A percentile compares a stretch with the other conserved stretches of the same genome.
Conservation (phyloP, 2,888 invertebrate genomes). For the Glyphotaelius pellucidus region DNA sequence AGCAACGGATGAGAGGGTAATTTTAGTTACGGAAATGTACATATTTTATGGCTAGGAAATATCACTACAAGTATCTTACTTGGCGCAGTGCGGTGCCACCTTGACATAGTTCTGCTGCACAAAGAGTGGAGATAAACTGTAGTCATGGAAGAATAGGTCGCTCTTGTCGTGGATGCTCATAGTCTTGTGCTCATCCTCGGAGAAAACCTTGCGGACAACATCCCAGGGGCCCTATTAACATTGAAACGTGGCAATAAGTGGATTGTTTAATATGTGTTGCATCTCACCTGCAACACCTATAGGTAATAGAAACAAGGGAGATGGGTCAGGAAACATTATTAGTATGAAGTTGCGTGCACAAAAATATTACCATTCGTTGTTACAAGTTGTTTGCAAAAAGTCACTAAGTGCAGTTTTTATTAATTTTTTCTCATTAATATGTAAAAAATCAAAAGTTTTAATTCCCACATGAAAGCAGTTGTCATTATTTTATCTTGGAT, state of each 20-base stretch:
- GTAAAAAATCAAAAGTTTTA: no score
- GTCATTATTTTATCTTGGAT: no score
- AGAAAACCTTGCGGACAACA: conserved; percentile 92
- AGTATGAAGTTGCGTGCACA: no score
- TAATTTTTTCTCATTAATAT: no score
- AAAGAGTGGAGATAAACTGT: conserved; percentile 96
- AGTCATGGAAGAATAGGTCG: conserved; percentile 97
- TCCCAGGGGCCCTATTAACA: conserved; percentile 91
- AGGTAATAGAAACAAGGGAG: no score
- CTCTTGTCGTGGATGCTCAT: conserved; percentile 90
- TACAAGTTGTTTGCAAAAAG: no score
- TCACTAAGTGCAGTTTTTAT: no score
- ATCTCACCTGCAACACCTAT: no score
- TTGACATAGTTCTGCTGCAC: conserved; percentile 97
- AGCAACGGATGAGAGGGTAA: not conserved
- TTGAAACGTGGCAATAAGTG: conserved; percentile 18
- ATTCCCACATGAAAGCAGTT: no score
- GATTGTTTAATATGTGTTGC: not conserved
- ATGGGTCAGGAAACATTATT: no score
- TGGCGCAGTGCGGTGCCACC: conserved; percentile 86
- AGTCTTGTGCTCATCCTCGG: conserved; percentile 84
- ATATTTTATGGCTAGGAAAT: not conserved
- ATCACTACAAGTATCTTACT: conserved; percentile 73
- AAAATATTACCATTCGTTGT: no score
- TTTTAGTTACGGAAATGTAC: not conserved